Percentiles rank a stretch among this genome's conserved stretches.
phyloP scores from a whole-genome alignment of 2,797 vertebrate genomes.

The Microctenopoma stevenorrisi region DNA sequence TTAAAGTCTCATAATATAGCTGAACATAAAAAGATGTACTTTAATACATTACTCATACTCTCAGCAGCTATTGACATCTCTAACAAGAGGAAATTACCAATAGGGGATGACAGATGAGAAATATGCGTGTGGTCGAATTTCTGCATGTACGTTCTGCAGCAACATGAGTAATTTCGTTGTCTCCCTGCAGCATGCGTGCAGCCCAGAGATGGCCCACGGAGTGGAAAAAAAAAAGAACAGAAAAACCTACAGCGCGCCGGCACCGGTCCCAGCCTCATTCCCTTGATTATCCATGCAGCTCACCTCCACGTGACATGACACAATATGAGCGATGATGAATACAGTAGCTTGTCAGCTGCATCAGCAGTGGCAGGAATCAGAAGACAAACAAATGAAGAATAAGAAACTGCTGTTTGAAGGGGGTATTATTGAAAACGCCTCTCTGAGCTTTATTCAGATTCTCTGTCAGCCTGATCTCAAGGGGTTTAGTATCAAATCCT shows the following conservation, averaged over 20 bases:
- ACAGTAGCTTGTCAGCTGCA: constrained; percentile 27
- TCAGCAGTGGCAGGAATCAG: neutral
- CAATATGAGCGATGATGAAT: constrained; percentile 50
- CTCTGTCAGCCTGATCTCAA: constrained; percentile 60
- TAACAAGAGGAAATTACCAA: constrained; percentile 45
- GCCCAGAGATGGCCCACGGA: constrained; percentile 27
- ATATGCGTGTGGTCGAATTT: constrained; percentile 8
- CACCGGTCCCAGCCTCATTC: constrained; percentile 5
- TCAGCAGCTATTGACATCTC: constrained; percentile 17
- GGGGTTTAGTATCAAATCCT: constrained; percentile 71
- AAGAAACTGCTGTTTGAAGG: constrained; percentile 56
- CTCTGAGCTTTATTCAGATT: constrained; percentile 53
- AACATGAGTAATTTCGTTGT: constrained; percentile 36
- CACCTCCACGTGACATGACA: constrained; percentile 52
- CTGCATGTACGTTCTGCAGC: constrained; percentile 12
- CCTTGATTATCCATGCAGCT: constrained; percentile 54
- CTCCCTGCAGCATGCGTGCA: constrained; percentile 8
- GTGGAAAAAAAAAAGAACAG: constrained; percentile 15
- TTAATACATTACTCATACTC: constrained; percentile 36
- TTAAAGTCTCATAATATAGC: no score
- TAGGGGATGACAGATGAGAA: constrained; percentile 36
- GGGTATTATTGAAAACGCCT: constrained; percentile 56
- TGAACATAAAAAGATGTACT: constrained; percentile 25
- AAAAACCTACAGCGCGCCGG: constrained; percentile 14
- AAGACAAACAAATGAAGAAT: constrained; percentile 45